Evolutionary conservation across 2,113 vertebrate genomes (phyloP), one percentile per base, ranked within the genome.

Genomic region (Fregetta grallaria): DNA sequence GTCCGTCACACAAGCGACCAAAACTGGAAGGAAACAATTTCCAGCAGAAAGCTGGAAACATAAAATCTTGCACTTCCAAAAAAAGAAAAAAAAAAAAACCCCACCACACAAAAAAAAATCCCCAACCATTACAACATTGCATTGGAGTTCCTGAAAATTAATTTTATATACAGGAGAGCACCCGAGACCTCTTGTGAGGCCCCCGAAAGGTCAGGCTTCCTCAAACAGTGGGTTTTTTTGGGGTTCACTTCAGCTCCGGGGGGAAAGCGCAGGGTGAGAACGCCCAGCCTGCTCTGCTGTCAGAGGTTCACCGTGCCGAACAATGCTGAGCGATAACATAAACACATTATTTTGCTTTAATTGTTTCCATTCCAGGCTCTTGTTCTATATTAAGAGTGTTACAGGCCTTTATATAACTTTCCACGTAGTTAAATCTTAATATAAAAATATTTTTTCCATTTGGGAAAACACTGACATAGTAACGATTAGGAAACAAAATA

Each of bases 1-100:
- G 32, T 36, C 56, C 7, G 2, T 27, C 49, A 53, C 20, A 18
- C 3, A 19, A 44, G 7, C 1, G 0, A 55, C 8, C 4, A 36
- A 11, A 59, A 29, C 21, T 4, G 19, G 50, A 47, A 79, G 52
- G 75, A 82, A 3, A 66, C 5, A 11, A 23, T 10, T 89, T 40
- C 23, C 70, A 82, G 44, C 29, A 44, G 56, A 65, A 58, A 68
- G 32, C 34, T 68, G 53, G 34, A 52, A 76, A 72, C 9, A 9
- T 4, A 50, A 84, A 80, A 62, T 5, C 14, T 8, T 5, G 18
- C 22, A 14, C 6, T 49, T 70, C 1, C 65, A 49, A 9, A 50
- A 29, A 18, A 45, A n/a, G 13, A 19, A 15, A 8, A 61, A 34
- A 18, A 23, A 22, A 44, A 14, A n/a, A n/a, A n/a, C n/a, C n/a